Conservation (phyloP, 2,888 invertebrate species). For the Trachelus troglodyta region DNA sequence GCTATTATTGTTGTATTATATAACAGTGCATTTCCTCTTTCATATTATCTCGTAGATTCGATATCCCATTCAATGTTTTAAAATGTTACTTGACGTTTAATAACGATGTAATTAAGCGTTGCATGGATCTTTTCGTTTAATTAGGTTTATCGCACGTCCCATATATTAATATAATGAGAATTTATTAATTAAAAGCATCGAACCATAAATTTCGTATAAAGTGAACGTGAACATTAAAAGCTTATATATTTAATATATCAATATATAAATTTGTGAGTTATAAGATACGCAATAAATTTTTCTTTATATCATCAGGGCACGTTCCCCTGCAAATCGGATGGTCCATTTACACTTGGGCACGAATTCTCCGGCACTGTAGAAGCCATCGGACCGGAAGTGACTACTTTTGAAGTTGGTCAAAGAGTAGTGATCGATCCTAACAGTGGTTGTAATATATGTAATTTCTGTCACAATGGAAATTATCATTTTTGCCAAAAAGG, state of each 20-base stretch:
- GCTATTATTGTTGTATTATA: not conserved
- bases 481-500: constrained; percentile 75
- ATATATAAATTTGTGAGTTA: not conserved
- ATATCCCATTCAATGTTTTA: no score
- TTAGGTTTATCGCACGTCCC: no score
- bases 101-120: no score
- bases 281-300: not conserved
- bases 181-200: not conserved
- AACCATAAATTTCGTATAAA: not conserved
- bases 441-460: constrained; percentile 73
- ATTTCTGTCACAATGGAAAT: constrained; percentile 72
- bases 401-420: constrained; percentile 73
- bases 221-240: not conserved
- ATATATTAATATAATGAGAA: no score
- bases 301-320: not conserved
- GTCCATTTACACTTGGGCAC: constrained; percentile 73
- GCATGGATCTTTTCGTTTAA: no score
- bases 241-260: not conserved
- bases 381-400: constrained; percentile 70
- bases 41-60: not conserved
- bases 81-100: no score
- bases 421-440: constrained; percentile 78
- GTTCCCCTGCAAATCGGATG: not conserved
- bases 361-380: constrained; percentile 76
- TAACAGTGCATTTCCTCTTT: not conserved